Evolutionary conservation across 2,888 invertebrate genomes (phyloP), one percentile per base, ranked within the genome.

Genomic region (Steinernema hermaphroditum): DNA sequence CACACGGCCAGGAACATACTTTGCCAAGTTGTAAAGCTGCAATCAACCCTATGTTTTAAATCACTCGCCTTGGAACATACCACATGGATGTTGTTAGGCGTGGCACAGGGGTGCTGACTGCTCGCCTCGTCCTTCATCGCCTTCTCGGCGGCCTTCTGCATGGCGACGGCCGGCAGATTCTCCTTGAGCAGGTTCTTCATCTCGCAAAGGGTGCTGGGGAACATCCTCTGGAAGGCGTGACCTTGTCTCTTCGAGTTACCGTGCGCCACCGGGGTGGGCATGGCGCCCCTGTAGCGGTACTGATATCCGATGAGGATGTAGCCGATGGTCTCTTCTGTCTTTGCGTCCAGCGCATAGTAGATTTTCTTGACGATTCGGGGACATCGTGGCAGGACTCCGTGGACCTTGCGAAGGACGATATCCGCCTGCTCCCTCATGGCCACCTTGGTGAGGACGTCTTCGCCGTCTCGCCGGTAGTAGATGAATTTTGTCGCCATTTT

Each of bases 141-240:
- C 27, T 62, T 62, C 62, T 62, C 62, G 12, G 62, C 62, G 1
- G 32, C 62, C 32, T 62, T 62, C 62, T 62, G 62, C 62, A 62
- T 62, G 32, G 62, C 62, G 1, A 62, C 62, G 1, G 62, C 62
- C 1, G 62, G 62, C 62, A 62, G 27, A 32, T 62, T 62, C 62
- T 62, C 62, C 62, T 62, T 62, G 16, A 62, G 62, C 62, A 62
- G 29, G 34, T 32, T 62, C 34, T 62, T 62, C 62, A 62, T 62
- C 34, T 62, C 62, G 62, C 62, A 32, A 12, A 62, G 62, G 1
- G 62, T 62, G 32, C 62, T 62, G 4, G 62, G 62, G 62, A 62
- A 62, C 62, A 62, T 62, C 2, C 62, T 1, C 34, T 62, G 62
- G 62, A 62, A 62, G 27, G 62, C 62, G n/a, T 62, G 62, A 6